Evolutionary conservation across 37 sponge, comb jelly and placozoan species (phyloP), one percentile per base, ranked within the genome.

Genomic region (Lycopodina hypogea): DNA sequence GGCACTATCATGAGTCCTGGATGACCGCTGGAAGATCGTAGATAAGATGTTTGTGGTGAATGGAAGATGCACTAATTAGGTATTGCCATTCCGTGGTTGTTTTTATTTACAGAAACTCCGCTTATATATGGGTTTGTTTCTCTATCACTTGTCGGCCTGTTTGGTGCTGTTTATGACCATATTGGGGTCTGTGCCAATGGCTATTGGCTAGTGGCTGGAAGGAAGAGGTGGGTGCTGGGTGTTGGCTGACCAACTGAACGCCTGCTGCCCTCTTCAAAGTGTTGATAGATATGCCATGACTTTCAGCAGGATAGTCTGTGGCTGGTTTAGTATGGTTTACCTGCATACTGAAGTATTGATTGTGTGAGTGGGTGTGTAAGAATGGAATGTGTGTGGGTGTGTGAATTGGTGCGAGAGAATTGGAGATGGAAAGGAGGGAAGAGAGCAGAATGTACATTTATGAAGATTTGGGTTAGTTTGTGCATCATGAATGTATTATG

Each of bases 351-450:
- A 9, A 38, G 34, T 15, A 68, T 3, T 68, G 69, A 17, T 34
- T 11, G 58, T 53, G 60, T 76, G 15, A 15, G 77, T 35, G 30
- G n/a, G 69, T 78, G 32, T 78, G 78, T 78, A 45, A 65, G 67
- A 39, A 36, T 30, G 45, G 78, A 21, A 41, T 78, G 79, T 39
- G 42, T 64, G 68, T 78, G 78, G 66, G 79, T 67, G 68, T 78
- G 68, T 39, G 79, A 65, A 23, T 77, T 26, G 69, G 79, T 78
- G 68, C 38, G 79, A 38, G 67, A 66, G 67, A 35, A 26, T 67
- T 12, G 21, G 61, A 60, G 61, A 28, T 12, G 18, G 18, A 19
- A 14, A 53, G 18, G 56, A 19, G 56, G 56, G 14, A 14, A 53
- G 14, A 53, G 56, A 53, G 14, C 18, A 19, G 56, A 18, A 14